These are phyloP conservation scores for Parasteatoda lunata DNA, from an alignment of 2,888 invertebrate genomes.

Conservation along the genomic window DNA sequence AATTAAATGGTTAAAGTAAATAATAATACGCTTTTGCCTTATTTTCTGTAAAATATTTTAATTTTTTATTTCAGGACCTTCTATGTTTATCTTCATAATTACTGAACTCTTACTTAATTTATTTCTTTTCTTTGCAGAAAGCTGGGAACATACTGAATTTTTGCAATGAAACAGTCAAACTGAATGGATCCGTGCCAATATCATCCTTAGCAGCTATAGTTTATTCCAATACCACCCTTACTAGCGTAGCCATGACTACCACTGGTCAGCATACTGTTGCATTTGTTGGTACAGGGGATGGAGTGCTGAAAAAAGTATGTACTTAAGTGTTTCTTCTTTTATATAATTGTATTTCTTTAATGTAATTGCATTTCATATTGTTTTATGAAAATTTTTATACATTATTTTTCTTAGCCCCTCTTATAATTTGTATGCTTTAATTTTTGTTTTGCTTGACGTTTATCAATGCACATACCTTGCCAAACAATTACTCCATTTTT, in stretches of 20 bases:
- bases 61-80: no score
- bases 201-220: conserved; percentile 80
- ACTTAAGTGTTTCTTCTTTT: background rate
- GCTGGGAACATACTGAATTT: conserved; percentile 93
- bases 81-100: no score
- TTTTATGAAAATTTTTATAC: no score
- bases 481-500: no score
- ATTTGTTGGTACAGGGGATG: conserved; percentile 91
- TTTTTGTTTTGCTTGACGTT: no score
- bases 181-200: conserved; percentile 91
- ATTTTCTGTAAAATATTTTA: no score
- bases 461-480: no score
- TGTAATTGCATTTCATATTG: background rate
- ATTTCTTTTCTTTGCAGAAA: conserved; percentile 76
- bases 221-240: conserved; percentile 80
- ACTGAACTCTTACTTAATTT: no score
- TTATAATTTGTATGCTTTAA: no score
- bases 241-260: conserved; percentile 85
- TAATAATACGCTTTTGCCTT: no score
- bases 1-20: no score
- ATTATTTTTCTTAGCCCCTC: no score
- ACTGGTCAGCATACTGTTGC: conserved; percentile 91
- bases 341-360: background rate
- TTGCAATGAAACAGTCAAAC: conserved; percentile 92
- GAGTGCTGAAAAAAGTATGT: conserved; percentile 87